Base-by-base conservation (phyloP, 2,888 invertebrate genomes). In the Drosophila ezoana region DNA sequence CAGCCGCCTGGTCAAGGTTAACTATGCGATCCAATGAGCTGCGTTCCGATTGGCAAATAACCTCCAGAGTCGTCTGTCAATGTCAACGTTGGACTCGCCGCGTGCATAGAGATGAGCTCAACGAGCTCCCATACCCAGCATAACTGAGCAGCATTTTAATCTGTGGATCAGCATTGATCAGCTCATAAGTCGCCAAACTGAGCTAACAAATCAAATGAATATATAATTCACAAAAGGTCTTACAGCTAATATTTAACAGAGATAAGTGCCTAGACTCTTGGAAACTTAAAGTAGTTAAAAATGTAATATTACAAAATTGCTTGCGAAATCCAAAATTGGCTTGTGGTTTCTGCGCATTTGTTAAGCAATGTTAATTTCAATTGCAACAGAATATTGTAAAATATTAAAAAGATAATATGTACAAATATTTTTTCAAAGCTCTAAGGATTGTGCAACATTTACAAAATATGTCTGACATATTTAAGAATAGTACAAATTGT, bases 51-150 rank as follows among this genome's bases (percentile, higher is more conserved):
- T 75, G 58, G 68, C 64, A 69, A 63, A 64, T 76, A 74, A 76
- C 72, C 72, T 77, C 71, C 77, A 71, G 43, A 64, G 80, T 63
- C 77, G 79, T 80, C 78, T 74, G 74, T 77, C 79, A 79, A 79
- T 79, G 79, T 79, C 79, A 79, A 44, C 64, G 57, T 16, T 74
- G 63, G 53, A 53, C 41, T 37, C 38, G 45, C 44, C 35, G 28
- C 62, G 37, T 28, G 68, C 74, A 67, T 75, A 58, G 72, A 66
- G 76, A 57, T 52, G 62, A 76, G 58, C 63, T 10, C 40, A 72
- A 57, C 48, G 62, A 76, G 58, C 63, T 10, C 40, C 28, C 16
- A 14, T 14, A 23, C 57, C 20, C 54, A 73, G 68, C 75, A 76
- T 76, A 77, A 52, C 68, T 77, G 77, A 72, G 49, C 73, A 47